Base-by-base conservation (phyloP, 2,888 invertebrate species). In the Eupithecia subumbrata region DNA sequence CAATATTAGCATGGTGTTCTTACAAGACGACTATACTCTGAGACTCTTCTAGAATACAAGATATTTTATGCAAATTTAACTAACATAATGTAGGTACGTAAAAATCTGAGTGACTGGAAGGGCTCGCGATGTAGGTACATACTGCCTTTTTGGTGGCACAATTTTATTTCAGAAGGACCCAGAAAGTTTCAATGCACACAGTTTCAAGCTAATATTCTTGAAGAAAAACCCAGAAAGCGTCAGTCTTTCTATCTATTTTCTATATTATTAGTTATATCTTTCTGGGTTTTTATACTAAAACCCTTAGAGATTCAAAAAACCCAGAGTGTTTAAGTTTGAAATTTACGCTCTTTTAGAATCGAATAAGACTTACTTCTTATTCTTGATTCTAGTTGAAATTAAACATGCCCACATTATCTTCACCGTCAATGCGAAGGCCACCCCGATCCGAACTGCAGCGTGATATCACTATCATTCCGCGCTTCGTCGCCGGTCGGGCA, bases 351-450 rank as follows among this genome's bases (percentile, higher is more conserved):
- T 30, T 30, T 30, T 22, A 56, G 11, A 22, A 22, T 56, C 22
- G 22, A 56, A 22, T 56, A 22, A 56, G 56, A 11, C 11, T 48
- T 56, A 22, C 56, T 22, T 22, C n/a, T 60, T 60, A 60, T 25
- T 60, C 60, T 60, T n/a, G 12, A 25, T n/a, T 60, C 60, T 60
- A 25, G 60, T 60, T 60, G 60, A 60, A 25, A 25, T 22, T 60
- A 22, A 60, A 60, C 25, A 60, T 60, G 60, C 56, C 56, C 9
- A 22, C 56, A 60, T 25, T 60, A 60, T 60, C 22, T 60, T 56
- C 69, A 43, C 45, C 69, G 71, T 77, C 77, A 77, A 77, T 77
- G 77, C 75, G 77, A 77, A 77, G 77, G 77, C 73, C 73, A 69
- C 52, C 48, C 45, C 67, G 60, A 14, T 25, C 70, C 43, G 67